These are phyloP conservation scores for Ictidomys tridecemlineatus DNA, from an alignment of 2,113 vertebrate species.

Conservation along the genomic window DNA sequence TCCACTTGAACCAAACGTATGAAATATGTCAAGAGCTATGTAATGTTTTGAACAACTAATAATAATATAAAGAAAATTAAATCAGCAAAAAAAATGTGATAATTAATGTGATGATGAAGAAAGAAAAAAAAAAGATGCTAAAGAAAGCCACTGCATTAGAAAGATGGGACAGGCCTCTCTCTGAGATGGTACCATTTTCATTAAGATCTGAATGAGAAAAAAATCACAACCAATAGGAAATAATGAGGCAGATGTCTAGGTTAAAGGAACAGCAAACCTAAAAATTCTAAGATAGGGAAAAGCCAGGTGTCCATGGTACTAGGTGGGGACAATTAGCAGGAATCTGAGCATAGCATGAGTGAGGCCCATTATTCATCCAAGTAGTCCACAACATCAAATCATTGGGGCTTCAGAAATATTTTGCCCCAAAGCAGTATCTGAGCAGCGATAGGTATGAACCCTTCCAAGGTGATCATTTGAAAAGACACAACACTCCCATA, in stretches of 20 bases:
- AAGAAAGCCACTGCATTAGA: neutral
- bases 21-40: no score
- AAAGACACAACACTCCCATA: neutral
- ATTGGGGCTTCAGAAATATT: neutral
- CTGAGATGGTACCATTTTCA: neutral
- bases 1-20: no score
- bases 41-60: no score
- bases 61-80: neutral
- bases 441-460: neutral
- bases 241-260: neutral
- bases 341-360: neutral
- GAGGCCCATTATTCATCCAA: neutral
- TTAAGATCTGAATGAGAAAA: slow-evolving; percentile 17
- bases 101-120: neutral
- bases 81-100: neutral
- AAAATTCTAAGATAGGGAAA: neutral
- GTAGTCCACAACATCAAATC: neutral
- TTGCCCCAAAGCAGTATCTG: neutral
- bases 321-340: neutral
- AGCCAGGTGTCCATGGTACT: neutral
- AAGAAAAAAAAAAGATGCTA: neutral
- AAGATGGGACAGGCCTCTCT: neutral
- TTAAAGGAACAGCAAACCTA: neutral
- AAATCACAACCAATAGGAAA: neutral
- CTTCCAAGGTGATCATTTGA: neutral